Percentiles rank a stretch among this genome's conserved stretches.
Evolutionary conservation across 37 sponge, comb jelly and placozoan genomes (phyloP).

Genomic region (Theonella swinhoei): DNA sequence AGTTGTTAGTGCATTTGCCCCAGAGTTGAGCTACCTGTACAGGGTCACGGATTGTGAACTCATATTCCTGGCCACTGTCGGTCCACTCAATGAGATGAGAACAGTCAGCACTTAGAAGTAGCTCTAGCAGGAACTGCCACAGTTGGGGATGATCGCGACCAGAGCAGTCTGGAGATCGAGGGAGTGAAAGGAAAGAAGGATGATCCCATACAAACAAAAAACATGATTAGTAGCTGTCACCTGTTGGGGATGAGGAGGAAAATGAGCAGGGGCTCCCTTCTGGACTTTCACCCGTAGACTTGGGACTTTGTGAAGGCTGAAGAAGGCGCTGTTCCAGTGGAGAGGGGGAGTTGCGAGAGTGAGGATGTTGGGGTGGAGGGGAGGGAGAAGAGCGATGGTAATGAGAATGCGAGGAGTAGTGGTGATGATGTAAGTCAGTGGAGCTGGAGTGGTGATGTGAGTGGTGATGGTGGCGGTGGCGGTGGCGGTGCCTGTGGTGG

Average conservation of each 20-base stretch:
- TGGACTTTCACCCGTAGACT: not conserved
- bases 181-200: not conserved
- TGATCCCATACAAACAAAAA: not conserved
- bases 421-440: not conserved
- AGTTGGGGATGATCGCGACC: slow-evolving; percentile 44
- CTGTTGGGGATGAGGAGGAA: not conserved
- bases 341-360: not conserved
- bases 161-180: not conserved
- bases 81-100: slow-evolving; percentile 85
- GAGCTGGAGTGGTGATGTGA: not conserved
- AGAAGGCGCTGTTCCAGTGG: not conserved
- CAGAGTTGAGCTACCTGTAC: slow-evolving; percentile 87
- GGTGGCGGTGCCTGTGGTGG: slow-evolving; percentile 5
- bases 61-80: slow-evolving; percentile 32
- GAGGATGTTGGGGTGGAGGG: not conserved
- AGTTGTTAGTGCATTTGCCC: slow-evolving; percentile 85
- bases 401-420: not conserved
- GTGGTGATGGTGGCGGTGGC: not conserved
- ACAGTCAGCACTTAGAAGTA: slow-evolving; percentile 60
- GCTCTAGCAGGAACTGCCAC: slow-evolving; percentile 96
- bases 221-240: not conserved
- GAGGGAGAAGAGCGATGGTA: not conserved
- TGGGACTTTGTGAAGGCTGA: not conserved
- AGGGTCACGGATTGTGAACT: slow-evolving; percentile 89
- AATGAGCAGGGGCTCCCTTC: not conserved